Evolutionary conservation across 2,888 invertebrate species (phyloP).

Genomic region (Zaprionus bogoriensis): DNA sequence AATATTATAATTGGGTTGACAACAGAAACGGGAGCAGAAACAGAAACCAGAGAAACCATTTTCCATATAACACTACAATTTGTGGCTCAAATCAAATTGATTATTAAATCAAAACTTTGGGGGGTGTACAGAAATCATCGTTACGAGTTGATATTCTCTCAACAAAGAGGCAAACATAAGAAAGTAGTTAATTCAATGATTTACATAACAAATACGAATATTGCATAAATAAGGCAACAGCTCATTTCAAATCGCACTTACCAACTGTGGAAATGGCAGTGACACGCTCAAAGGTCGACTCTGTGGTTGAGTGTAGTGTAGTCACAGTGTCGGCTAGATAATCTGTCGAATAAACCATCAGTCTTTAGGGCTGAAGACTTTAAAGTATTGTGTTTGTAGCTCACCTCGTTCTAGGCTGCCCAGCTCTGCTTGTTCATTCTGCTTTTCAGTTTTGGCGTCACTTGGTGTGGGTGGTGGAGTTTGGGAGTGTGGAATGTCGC

Average conservation of each 20-base stretch:
- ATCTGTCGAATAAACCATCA: conserved; percentile 40
- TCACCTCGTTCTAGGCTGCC: conserved; percentile 59
- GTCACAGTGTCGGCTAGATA: conserved; percentile 75
- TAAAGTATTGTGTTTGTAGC: not conserved
- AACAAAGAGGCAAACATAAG: conserved; percentile 67
- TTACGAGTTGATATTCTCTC: conserved; percentile 40
- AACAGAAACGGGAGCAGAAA: too few relatives aligned
- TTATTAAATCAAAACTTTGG: conserved; percentile 44
- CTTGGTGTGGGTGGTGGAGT: conserved; percentile 83
- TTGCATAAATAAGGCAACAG: conserved; percentile 50
- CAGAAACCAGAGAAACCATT: conserved; percentile 23
- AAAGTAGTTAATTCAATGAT: conserved; percentile 54
- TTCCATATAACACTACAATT: conserved; percentile 52
- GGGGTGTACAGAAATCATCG: conserved; percentile 42
- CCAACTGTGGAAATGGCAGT: conserved; percentile 78
- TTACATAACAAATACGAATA: conserved; percentile 69
- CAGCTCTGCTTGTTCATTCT: conserved; percentile 50
- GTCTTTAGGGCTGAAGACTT: too few relatives aligned
- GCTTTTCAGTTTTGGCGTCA: conserved; percentile 71
- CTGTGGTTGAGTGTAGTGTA: conserved; percentile 77
- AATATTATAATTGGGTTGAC: conserved; percentile 21
- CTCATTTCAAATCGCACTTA: conserved; percentile 60
- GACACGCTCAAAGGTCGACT: conserved; percentile 77
- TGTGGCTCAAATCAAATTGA: conserved; percentile 42
- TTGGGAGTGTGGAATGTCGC: conserved; percentile 80